Evolutionary conservation across 2,888 invertebrate genomes (phyloP).

Genomic region (Dendrolimus houi): DNA sequence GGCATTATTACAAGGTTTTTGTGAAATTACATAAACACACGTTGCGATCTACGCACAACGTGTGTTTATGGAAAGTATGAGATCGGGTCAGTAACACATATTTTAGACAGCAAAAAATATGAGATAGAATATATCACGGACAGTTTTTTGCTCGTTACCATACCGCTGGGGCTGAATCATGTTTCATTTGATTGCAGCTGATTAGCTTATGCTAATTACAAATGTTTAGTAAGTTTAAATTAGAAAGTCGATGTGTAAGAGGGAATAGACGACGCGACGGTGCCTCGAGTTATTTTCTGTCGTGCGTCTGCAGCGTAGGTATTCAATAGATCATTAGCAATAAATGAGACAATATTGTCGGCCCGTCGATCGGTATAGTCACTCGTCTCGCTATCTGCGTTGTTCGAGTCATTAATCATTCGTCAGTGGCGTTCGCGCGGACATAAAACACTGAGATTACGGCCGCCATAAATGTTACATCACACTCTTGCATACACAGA

Average conservation of each 20-base stretch:
- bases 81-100: slow-evolving; percentile 27
- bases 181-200: slow-evolving; percentile 4
- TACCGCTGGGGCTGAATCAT: slow-evolving; percentile 6
- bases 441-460: slow-evolving; percentile 61
- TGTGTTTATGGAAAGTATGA: slow-evolving; percentile 53
- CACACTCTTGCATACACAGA: slow-evolving; percentile 33
- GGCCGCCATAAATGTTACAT: slow-evolving; percentile 46
- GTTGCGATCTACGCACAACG: slow-evolving; percentile 33
- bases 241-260: slow-evolving; percentile 40
- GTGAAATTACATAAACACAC: slow-evolving; percentile 64
- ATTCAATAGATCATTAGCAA: slow-evolving; percentile 65
- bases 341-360: slow-evolving; percentile 67
- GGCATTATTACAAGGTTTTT: slow-evolving; percentile 62
- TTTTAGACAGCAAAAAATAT: slow-evolving; percentile 21
- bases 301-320: slow-evolving; percentile 18
- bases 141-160: slow-evolving; percentile 11
- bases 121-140: slow-evolving; percentile 14
- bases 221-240: slow-evolving; percentile 23
- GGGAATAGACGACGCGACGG: not conserved
- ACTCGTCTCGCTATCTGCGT: slow-evolving; percentile 40
- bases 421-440: slow-evolving; percentile 40
- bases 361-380: slow-evolving; percentile 28
- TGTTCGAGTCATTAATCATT: slow-evolving; percentile 54
- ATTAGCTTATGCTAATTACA: slow-evolving; percentile 27
- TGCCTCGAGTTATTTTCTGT: slow-evolving; percentile 4